Conservation (phyloP, 2,113 vertebrate genomes). For the Abramis brama region DNA sequence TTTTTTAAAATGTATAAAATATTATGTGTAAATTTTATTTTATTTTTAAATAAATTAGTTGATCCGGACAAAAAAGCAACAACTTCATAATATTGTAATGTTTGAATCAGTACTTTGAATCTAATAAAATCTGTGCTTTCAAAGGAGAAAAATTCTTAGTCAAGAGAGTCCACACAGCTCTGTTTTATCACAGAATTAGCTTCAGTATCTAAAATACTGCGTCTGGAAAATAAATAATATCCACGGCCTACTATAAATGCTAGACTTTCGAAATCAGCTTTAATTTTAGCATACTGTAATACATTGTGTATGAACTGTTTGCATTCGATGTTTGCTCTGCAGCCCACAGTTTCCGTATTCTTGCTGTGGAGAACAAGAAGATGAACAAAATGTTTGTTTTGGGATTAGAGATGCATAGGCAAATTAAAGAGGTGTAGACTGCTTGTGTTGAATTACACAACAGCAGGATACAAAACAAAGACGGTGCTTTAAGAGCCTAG, state of each 20-base stretch:
- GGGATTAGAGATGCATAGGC: conserved; percentile 3
- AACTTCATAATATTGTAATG: no score
- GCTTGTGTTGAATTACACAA: conserved; percentile 27
- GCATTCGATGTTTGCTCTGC: background rate
- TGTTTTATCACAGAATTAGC: conserved; percentile 19
- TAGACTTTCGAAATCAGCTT: conserved; percentile 5
- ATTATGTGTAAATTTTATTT: no score
- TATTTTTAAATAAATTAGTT: background rate
- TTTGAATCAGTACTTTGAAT: background rate
- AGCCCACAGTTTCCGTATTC: conserved; percentile 2
- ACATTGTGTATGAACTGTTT: conserved; percentile 1
- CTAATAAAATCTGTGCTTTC: background rate
- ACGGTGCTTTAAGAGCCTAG: conserved; percentile 26
- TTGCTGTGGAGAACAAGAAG: background rate
- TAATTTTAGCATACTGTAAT: conserved; percentile 3
- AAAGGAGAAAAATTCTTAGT: background rate
- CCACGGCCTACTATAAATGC: background rate
- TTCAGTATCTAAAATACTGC: background rate
- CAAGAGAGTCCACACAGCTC: background rate
- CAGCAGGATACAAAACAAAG: conserved; percentile 13
- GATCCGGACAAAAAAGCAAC: background rate
- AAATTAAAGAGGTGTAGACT: conserved; percentile 22
- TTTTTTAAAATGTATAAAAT: no score
- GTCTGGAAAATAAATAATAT: conserved; percentile 15
- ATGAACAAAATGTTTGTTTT: conserved; percentile 33